phyloP scores from a whole-genome alignment of 2,797 vertebrate species.

The Periparus ater region DNA sequence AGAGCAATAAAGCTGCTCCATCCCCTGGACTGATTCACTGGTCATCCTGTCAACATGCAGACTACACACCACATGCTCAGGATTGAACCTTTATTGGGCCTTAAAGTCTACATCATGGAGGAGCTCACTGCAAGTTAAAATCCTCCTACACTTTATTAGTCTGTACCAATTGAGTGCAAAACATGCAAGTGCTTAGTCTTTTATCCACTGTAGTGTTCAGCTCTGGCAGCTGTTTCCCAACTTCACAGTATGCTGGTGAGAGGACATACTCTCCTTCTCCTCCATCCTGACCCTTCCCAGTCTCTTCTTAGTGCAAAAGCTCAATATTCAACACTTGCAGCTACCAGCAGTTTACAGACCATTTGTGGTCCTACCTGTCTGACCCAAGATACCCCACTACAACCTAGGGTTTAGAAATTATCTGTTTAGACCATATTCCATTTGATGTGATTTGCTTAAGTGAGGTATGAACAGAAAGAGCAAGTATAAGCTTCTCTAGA shows the following conservation, averaged over 20 bases:
- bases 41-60: not conserved
- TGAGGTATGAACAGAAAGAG: not conserved
- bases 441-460: not conserved
- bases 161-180: not conserved
- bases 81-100: not conserved
- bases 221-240: not conserved
- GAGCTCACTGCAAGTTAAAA: not conserved
- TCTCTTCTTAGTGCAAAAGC: not conserved
- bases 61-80: not conserved
- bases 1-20: not conserved
- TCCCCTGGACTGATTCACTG: not conserved
- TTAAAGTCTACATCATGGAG: not conserved
- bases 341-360: not conserved
- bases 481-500: not conserved
- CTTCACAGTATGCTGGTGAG: not conserved
- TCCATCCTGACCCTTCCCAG: not conserved
- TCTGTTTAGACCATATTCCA: not conserved
- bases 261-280: not conserved
- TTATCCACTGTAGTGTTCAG: not conserved
- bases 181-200: not conserved
- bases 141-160: not conserved
- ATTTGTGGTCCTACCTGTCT: not conserved
- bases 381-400: not conserved
- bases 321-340: not conserved
- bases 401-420: not conserved